A percentile compares a stretch with the other conserved stretches of the same genome.
Evolutionary conservation across 2,888 invertebrate genomes (phyloP).

Genomic region (Eristalis pertinax): DNA sequence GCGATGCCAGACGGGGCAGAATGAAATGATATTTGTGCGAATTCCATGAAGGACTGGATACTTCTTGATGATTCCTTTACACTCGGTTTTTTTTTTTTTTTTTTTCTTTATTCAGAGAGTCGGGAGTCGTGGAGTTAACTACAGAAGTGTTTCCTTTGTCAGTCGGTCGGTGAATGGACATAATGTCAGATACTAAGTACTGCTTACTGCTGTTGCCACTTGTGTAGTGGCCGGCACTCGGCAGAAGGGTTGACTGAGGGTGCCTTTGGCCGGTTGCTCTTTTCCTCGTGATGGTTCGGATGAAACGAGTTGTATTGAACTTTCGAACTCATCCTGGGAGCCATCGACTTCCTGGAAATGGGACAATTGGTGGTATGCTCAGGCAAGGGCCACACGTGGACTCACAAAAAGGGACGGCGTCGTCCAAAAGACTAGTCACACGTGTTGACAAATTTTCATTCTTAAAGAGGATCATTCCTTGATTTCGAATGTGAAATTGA

Average conservation of each 20-base stretch:
- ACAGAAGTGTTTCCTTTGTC: not conserved
- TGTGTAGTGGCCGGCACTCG: not conserved
- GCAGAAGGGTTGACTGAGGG: not conserved
- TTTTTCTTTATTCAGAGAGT: not conserved
- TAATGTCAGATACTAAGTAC: not conserved
- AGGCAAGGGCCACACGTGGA: too few relatives aligned
- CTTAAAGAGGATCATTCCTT: too few relatives aligned
- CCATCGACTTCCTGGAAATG: too few relatives aligned
- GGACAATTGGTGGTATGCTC: too few relatives aligned
- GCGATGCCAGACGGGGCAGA: constrained; percentile 7
- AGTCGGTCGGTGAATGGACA: not conserved
- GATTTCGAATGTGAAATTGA: too few relatives aligned
- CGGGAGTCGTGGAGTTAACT: not conserved
- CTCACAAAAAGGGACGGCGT: too few relatives aligned
- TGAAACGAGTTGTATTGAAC: not conserved
- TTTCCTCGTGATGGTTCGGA: not conserved
- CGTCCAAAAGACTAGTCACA: too few relatives aligned
- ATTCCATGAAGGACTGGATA: not conserved
- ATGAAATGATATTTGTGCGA: constrained; percentile 29
- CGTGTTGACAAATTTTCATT: too few relatives aligned
- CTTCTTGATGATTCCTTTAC: constrained; percentile 3
- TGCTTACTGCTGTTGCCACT: not conserved
- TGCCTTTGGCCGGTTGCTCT: not conserved
- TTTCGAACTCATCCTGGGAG: not conserved
- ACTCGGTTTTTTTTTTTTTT: not conserved